Conservation (phyloP, 1,140 invertebrate species). For the Leptopilina clavipes region DNA sequence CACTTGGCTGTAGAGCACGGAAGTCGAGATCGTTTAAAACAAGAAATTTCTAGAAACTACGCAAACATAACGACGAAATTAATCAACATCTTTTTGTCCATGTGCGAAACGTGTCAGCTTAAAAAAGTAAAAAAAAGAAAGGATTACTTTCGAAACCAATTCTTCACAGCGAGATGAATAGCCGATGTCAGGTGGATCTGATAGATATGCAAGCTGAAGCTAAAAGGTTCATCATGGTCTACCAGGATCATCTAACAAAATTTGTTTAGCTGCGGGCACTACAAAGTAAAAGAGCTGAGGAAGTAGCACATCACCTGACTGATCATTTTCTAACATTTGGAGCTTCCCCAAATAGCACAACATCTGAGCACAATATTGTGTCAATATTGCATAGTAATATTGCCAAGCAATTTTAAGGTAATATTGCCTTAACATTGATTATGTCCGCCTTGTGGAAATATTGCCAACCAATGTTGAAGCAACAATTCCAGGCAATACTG, state of each 20-base stretch:
- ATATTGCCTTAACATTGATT: too few relatives aligned
- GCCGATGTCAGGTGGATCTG: background rate
- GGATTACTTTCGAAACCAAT: background rate
- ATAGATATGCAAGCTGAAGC: background rate
- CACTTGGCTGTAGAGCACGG: background rate
- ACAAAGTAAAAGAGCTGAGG: constrained; percentile 41
- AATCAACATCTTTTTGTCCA: background rate
- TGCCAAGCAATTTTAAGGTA: too few relatives aligned
- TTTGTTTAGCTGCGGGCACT: constrained; percentile 46
- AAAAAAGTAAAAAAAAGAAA: background rate
- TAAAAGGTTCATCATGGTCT: constrained; percentile 55
- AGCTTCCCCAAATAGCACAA: too few relatives aligned
- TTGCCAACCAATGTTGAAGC: too few relatives aligned
- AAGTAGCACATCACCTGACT: constrained; percentile 26
- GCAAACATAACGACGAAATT: background rate
- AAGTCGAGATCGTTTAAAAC: background rate
- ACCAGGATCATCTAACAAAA: constrained; percentile 60
- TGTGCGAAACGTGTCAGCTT: background rate
- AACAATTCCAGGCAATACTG: too few relatives aligned
- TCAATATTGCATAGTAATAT: too few relatives aligned
- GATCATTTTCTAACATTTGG: background rate
- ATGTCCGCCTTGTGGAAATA: too few relatives aligned
- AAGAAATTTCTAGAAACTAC: background rate
- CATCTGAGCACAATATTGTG: too few relatives aligned
- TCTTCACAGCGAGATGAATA: background rate